Base-by-base conservation (phyloP, 2,888 invertebrate genomes). In the Apamea crenata region DNA sequence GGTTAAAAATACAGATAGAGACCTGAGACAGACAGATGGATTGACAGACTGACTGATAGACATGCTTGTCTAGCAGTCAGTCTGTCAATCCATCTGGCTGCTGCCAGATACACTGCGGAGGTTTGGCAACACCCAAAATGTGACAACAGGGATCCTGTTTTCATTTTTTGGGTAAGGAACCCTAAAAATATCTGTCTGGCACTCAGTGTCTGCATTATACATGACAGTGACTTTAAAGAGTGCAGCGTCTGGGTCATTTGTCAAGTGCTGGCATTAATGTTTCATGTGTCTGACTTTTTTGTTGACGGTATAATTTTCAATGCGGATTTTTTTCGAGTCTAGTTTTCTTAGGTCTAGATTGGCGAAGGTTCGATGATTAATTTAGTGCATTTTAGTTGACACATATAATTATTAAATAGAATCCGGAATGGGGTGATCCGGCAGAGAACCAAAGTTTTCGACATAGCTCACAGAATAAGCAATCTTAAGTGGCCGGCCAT, bases 181-280 rank as follows among this genome's bases (percentile, higher is more conserved):
- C 66, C 47, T 63, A 69, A 63, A 68, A 92, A 90, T 93, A 92
- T 92, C 89, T 90, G 92, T 92, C 92, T 91, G 91, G 89, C 74
- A 83, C 77, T 85, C 87, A 89, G 89, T 91, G 87, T 91, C 82
- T 84, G 83, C 81, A 93, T 94, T 94, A 95, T 94, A 91, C 94
- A 80, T 85, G 88, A 93, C 89, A 91, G 70, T 91, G 94, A 94
- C 94, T 93, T 81, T 94, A 93, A 95, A 90, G 89, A 92, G 93
- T 96, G 96, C 96, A 96, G 85, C 85, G 94, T 93, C 93, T 93
- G 91, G 91, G 86, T 87, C 93, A 95, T 96, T 95, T 96, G 95
- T 96, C 95, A 96, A 92, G 89, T 92, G 91, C 76, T 84, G 72
- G 77, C 90, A 94, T 94, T 89, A 93, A 95, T 95, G 88, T 93